These are phyloP conservation scores for Odontothrips loti DNA, from an alignment of 2,888 invertebrate species.

Conservation along the genomic window DNA sequence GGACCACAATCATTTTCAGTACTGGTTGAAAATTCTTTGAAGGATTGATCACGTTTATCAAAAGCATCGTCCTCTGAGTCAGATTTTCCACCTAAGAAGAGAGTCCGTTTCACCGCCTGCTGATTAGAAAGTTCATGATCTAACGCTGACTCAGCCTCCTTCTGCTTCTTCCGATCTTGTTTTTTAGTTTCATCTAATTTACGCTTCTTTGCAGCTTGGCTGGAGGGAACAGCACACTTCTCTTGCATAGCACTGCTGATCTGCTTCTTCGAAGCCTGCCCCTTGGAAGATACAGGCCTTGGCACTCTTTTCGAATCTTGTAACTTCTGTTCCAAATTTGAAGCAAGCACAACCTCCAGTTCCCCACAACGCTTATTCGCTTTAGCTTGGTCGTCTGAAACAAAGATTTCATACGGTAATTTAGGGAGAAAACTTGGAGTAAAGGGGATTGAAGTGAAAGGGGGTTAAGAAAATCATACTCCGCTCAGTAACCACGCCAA, in stretches of 20 bases:
- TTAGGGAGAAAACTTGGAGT: too few species aligned
- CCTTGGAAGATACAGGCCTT: neutral
- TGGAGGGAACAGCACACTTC: neutral
- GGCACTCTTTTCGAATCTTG: neutral
- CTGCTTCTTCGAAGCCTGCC: neutral
- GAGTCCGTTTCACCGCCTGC: neutral
- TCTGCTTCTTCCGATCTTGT: neutral
- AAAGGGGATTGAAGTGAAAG: too few species aligned
- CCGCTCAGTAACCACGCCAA: too few species aligned
- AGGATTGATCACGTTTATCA: neutral
- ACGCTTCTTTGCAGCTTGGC: neutral
- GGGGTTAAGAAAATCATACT: too few species aligned
- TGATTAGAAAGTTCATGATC: neutral
- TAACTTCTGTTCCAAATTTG: neutral
- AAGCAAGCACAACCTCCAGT: neutral
- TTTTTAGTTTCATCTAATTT: neutral
- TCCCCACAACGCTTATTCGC: neutral
- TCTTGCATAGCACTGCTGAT: neutral
- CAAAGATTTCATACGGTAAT: neutral
- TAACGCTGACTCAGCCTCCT: neutral
- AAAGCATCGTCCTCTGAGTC: neutral
- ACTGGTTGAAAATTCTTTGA: too few species aligned
- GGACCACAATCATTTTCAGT: too few species aligned
- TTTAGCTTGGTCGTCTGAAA: neutral
- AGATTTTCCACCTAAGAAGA: neutral